Evolutionary conservation across 92 coral and sea anemone species (phyloP).

Genomic region (Meandrina meandrites): DNA sequence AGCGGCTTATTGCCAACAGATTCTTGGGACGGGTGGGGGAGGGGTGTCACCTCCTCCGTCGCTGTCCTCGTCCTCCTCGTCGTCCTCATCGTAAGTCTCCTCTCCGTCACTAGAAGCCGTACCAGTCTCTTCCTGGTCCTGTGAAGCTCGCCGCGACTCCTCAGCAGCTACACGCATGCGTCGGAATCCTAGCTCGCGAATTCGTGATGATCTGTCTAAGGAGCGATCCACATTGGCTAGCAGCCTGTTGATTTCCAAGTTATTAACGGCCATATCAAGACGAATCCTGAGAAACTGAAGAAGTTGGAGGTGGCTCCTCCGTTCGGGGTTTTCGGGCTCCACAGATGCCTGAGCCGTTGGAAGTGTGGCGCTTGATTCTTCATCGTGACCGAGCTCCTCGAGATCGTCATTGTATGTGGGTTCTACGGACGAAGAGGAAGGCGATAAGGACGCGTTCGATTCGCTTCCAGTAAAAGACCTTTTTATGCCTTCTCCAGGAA

Average conservation of each 20-base stretch:
- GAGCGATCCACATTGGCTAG: conserved; percentile 30
- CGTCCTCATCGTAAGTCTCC: background rate
- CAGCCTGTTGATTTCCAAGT: conserved; percentile 47
- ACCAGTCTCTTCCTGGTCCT: background rate
- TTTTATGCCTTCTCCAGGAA: background rate
- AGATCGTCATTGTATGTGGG: background rate
- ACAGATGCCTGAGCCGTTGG: background rate
- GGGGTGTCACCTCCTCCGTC: background rate
- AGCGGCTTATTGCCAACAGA: conserved; percentile 46
- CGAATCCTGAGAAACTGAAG: conserved; percentile 39
- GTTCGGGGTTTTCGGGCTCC: background rate
- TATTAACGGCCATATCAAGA: conserved; percentile 46
- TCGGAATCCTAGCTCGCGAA: conserved; percentile 19
- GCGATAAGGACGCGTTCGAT: conserved; percentile 15
- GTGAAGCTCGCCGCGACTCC: conserved; percentile 3
- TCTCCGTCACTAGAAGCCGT: background rate
- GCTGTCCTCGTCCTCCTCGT: conserved; percentile 5
- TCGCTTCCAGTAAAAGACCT: conserved; percentile 28
- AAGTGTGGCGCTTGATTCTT: background rate
- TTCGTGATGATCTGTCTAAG: conserved; percentile 29
- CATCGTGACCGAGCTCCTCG: background rate
- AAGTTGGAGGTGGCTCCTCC: conserved; percentile 21
- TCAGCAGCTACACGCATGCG: conserved; percentile 22
- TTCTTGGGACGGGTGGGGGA: conserved; percentile 35
- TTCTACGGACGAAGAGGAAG: background rate